phyloP scores from a whole-genome alignment of 92 coral and sea anemone genomes.

The Epizoanthus illoricatus region DNA sequence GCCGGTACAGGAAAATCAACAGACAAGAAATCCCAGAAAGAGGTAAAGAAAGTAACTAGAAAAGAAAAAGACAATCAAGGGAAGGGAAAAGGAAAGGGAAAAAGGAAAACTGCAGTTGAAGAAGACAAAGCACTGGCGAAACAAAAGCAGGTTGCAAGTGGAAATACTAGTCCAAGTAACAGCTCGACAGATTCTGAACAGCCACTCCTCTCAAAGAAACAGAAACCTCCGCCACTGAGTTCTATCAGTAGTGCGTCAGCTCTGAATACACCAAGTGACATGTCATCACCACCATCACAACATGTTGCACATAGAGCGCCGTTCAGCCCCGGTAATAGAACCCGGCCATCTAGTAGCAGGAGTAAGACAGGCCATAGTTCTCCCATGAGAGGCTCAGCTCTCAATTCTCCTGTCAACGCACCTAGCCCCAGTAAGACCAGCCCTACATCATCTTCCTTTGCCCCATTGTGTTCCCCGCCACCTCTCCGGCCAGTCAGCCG shows the following conservation, averaged over 20 bases:
- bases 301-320: background rate
- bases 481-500: background rate
- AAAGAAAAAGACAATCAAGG: background rate
- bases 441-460: background rate
- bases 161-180: background rate
- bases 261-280: slow-evolving; percentile 10
- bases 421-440: background rate
- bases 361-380: background rate
- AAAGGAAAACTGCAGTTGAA: slow-evolving; percentile 12
- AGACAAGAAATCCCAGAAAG: background rate
- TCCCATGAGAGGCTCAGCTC: background rate
- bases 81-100: background rate
- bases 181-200: background rate
- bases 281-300: slow-evolving; percentile 7
- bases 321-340: slow-evolving; percentile 8
- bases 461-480: slow-evolving; percentile 2
- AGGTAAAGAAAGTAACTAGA: background rate
- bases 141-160: background rate
- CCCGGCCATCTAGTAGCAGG: background rate
- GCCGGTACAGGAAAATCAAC: background rate
- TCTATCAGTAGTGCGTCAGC: background rate
- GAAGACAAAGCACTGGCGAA: slow-evolving; percentile 2
- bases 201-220: background rate
- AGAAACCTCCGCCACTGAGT: background rate
- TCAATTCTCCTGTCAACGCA: no score